phyloP scores from a whole-genome alignment of 2,797 vertebrate genomes.

The Notoglanidium macrostoma region DNA sequence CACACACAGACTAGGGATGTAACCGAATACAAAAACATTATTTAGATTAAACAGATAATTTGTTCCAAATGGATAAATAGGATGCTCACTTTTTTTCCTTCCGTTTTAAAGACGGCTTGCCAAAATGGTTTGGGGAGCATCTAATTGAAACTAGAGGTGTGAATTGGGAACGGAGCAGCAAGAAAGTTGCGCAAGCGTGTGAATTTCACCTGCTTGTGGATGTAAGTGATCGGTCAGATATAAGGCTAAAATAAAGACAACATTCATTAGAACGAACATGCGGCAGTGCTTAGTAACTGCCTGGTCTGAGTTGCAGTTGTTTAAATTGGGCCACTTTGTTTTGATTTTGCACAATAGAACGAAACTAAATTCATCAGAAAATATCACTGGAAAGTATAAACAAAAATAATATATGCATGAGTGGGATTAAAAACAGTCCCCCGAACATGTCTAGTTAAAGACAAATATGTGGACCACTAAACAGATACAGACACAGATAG shows the following conservation, averaged over 20 bases:
- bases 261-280: neutral
- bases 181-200: neutral
- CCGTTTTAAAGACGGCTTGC: neutral
- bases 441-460: neutral
- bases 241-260: neutral
- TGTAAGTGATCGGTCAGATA: neutral
- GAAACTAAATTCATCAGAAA: neutral
- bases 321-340: slow-evolving; percentile 1
- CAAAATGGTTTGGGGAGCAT: neutral
- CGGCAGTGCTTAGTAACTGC: neutral
- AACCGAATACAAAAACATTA: neutral
- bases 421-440: slow-evolving; percentile 11
- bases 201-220: neutral
- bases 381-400: slow-evolving; percentile 8
- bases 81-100: neutral
- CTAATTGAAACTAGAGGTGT: too few relatives aligned
- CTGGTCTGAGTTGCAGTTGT: neutral
- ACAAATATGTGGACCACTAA: slow-evolving; percentile 21
- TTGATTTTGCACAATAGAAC: neutral
- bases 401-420: slow-evolving; percentile 1
- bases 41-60: neutral
- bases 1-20: neutral
- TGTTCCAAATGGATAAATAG: neutral
- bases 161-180: neutral
- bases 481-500: too few relatives aligned